Base-by-base conservation (phyloP, 2,888 invertebrate species). In the Chromoteleia sp. region DNA sequence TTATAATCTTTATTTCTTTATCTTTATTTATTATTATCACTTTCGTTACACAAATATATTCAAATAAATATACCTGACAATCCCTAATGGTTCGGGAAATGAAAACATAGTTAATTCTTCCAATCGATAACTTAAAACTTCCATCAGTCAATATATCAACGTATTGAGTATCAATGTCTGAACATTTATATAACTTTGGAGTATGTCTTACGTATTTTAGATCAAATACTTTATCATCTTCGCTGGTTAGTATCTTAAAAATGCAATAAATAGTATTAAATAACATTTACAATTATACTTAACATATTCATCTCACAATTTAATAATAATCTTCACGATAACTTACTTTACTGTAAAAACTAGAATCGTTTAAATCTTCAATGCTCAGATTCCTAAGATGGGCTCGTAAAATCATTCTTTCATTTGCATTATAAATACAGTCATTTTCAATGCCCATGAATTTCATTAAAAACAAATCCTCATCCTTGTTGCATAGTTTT, bases 171-270 rank as follows among this genome's bases (percentile, higher is more conserved):
- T 88, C 88, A 8, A 89, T 89, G 8, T 91, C 93, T 92, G 91
- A 92, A 86, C 87, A 93, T 50, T 92, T 93, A 77, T 93, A 93
- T 54, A 94, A 86, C 78, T 92, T 92, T 6, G 94, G 93, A 33
- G 95, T 95, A 14, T 95, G 94, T 6, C 95, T 93, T 0, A 96
- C 95, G 88, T 95, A 96, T 90, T 96, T 97, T 54, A 96, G 91
- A 87, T 97, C 96, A 81, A 96, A 93, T 0, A 97, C 95, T 88
- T 95, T 96, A 88, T 97, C 96, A 87, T 96, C 96, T 83, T 97
- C 96, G 0, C 96, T 95, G 89, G 95, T 94, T 19, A 96, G 90
- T 71, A 96, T 93, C 96, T 96, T 0, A 10, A 54, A 56, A 61
- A 6, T 6, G 8, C 2, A 33, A 33, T 8, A 43, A 33, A 63